Evolutionary conservation across 2,888 invertebrate genomes (phyloP), one percentile per base, ranked within the genome.

Genomic region (Acronicta psi): DNA sequence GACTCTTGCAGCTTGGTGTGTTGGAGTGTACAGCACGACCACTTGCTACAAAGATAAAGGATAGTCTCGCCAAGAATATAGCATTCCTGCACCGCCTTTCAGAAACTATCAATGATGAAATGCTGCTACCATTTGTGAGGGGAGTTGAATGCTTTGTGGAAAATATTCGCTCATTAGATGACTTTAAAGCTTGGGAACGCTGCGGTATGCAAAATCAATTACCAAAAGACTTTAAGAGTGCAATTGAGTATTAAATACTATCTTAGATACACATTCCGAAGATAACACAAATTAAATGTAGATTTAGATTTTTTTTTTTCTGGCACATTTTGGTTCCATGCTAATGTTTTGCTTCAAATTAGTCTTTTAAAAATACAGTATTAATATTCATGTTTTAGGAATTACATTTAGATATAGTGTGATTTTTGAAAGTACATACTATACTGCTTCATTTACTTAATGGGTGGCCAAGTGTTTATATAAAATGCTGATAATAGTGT

Each of bases 111-210:
- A 88, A 91, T 71, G 91, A 94, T 63, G 89, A 92, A 82, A 89
- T 94, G 86, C 79, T 88, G 74, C 74, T 93, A 9, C 94, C 94
- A 20, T 94, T 93, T 79, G 70, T 89, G 7, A 84, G 93, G 66
- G 94, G 94, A 29, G 89, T 94, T 11, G 91, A 93, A 73, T 94
- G 88, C 67, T 94, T 86, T 62, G 70, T 94, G 8, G 91, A 94
- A 56, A 90, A 86, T 71, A 81, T 94, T 17, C 83, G 94, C 36
- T 86, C 91, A 18, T 86, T 89, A 66, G 93, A 92, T 75, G 94
- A 94, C 63, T 93, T 90, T 67, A 92, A 93, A 69, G 94, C 94
- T 42, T 94, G 94, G 94, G 91, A 91, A 64, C 79, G 92, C 2
- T 89, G 92, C 72, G 89, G 93, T 42, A 92, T 91, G 79, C 87